phyloP scores from a whole-genome alignment of 2,797 vertebrate species.

The Molossus alvarezi region DNA sequence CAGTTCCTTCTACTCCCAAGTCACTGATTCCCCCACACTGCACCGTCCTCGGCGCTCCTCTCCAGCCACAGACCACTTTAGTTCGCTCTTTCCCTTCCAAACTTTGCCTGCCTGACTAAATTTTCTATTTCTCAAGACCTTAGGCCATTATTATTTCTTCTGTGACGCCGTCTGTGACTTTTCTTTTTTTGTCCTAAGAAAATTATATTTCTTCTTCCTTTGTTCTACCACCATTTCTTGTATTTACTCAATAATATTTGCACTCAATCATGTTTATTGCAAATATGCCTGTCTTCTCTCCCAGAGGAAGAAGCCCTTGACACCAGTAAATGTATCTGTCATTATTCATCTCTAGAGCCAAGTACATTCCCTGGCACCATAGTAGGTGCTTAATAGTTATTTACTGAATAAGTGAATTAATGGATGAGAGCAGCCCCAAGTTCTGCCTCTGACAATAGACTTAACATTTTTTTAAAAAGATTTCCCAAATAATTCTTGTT shows the following conservation, averaged over 20 bases:
- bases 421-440: background rate
- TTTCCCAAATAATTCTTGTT: background rate
- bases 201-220: background rate
- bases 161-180: background rate
- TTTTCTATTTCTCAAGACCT: background rate
- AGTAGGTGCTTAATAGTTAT: background rate
- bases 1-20: background rate
- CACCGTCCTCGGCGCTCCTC: fast-evolving
- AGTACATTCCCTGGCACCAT: background rate
- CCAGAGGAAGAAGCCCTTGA: background rate
- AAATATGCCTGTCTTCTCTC: background rate
- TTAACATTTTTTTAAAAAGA: background rate
- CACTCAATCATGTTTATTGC: background rate
- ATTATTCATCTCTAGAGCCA: background rate
- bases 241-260: background rate
- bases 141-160: background rate
- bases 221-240: background rate
- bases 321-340: background rate
- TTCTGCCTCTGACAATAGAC: slow-evolving; percentile 4
- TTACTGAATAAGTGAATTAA: slow-evolving; percentile 30
- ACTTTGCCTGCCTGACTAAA: background rate
- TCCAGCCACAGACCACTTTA: background rate
- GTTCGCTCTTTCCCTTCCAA: background rate
- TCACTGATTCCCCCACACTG: background rate
- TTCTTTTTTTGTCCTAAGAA: background rate